Evolutionary conservation across 2,113 vertebrate genomes (phyloP), one percentile per base, ranked within the genome.

Genomic region (Microcebus lehilahytsara): DNA sequence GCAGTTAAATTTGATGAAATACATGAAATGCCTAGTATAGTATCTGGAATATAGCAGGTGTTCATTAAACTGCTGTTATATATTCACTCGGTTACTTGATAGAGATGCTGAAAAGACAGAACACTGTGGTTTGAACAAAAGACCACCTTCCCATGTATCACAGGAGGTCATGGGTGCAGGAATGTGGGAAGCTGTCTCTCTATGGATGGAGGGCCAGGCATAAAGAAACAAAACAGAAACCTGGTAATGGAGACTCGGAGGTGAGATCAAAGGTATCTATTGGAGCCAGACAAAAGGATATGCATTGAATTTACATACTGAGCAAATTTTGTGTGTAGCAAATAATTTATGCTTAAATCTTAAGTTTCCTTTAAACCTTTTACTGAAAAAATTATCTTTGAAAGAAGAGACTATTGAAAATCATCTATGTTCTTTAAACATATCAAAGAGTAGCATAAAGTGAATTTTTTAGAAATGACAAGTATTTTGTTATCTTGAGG

Each of bases 311-410:
- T 89, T 84, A 74, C 11, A 78, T 12, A 67, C 12, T 37, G 13
- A 84, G 19, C 22, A 79, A 40, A 89, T 42, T 83, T 67, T 67
- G 6, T 78, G 5, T 66, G 13, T 27, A 66, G 5, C 42, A 92
- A 91, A 23, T 79, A 89, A 85, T 71, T 86, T 85, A 20, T 78
- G 22, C 62, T 94, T 78, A 92, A 89, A 92, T 95, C 56, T 83
- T 79, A 62, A 91, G 23, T 67, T 14, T 69, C 17, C 49, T 75
- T 90, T 89, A 81, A 83, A 51, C 75, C 34, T 81, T 92, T 77
- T 84, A 42, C 7, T 60, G 40, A 53, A 77, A 93, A 93, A 95
- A 46, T 74, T 42, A 75, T 75, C 32, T 83, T 71, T 95, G 46
- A 58, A 93, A 85, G 49, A 86, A 1, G 60, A 79, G 23, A 72